These are phyloP conservation scores for Nycticryphes semicollaris DNA, from an alignment of 2,113 vertebrate genomes.

Conservation along the genomic window DNA sequence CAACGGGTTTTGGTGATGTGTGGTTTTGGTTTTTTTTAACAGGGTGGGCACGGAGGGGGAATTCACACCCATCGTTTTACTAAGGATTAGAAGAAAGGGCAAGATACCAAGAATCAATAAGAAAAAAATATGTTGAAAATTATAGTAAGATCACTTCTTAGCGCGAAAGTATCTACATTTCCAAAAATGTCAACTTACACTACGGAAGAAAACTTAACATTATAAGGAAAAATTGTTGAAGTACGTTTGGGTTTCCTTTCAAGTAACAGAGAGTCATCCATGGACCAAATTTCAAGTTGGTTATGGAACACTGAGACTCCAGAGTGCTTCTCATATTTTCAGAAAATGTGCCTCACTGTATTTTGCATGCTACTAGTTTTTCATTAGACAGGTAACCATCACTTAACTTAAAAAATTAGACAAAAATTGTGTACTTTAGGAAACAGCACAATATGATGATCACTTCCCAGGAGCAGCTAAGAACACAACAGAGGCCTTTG, in stretches of 20 bases:
- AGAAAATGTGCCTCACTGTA: background rate
- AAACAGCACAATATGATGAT: background rate
- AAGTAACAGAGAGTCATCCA: background rate
- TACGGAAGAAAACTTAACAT: background rate
- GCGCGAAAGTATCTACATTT: background rate
- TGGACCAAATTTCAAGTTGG: background rate
- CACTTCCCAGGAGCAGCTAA: background rate
- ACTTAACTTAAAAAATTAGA: background rate
- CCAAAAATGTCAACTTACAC: accelerated
- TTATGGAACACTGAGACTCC: background rate
- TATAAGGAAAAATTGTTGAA: background rate
- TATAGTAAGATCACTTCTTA: background rate
- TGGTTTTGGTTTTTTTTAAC: background rate
- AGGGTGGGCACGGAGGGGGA: accelerated
- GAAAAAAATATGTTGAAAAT: background rate
- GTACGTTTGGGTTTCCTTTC: background rate
- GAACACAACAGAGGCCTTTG: background rate
- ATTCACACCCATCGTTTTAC: background rate
- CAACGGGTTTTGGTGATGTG: background rate
- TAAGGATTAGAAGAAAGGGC: background rate
- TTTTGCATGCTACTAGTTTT: background rate
- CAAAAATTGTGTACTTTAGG: background rate
- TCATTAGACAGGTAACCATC: background rate
- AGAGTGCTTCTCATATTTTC: background rate
- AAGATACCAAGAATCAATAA: background rate